Evolutionary conservation across 2,797 vertebrate species (phyloP).

Genomic region (Sardinella longiceps): DNA sequence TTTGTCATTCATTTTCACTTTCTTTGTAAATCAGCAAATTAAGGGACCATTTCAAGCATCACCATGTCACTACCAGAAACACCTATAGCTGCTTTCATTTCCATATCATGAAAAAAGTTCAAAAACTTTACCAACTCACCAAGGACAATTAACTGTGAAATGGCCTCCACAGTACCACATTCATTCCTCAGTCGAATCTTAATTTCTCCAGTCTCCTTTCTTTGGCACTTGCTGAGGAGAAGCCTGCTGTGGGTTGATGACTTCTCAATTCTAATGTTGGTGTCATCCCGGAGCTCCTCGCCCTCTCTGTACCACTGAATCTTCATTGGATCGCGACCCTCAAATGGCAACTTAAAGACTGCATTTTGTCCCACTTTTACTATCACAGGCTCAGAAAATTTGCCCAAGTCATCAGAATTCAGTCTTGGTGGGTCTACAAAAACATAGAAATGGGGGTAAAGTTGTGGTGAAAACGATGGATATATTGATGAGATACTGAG

Average conservation of each 20-base stretch:
- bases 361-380: conserved; percentile 80
- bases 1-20: neutral
- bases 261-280: conserved; percentile 72
- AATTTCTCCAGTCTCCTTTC: conserved; percentile 82
- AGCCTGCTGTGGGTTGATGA: conserved; percentile 72
- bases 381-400: conserved; percentile 72
- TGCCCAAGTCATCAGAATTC: conserved; percentile 67
- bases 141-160: conserved; percentile 76
- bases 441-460: neutral
- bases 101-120: neutral
- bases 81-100: neutral
- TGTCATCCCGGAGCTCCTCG: conserved; percentile 71
- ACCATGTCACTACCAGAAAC: neutral
- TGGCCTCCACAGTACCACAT: conserved; percentile 75
- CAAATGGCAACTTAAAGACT: conserved; percentile 81
- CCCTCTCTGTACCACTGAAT: conserved; percentile 82
- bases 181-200: conserved; percentile 83
- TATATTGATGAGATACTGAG: neutral
- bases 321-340: conserved; percentile 78
- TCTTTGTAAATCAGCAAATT: neutral
- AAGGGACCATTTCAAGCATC: neutral
- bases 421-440: conserved; percentile 82
- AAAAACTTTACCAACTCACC: conserved; percentile 71
- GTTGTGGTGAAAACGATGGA: neutral
- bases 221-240: conserved; percentile 76